Evolutionary conservation across 2,113 vertebrate species (phyloP), one percentile per base, ranked within the genome.

Genomic region (Vireo altiloquus): DNA sequence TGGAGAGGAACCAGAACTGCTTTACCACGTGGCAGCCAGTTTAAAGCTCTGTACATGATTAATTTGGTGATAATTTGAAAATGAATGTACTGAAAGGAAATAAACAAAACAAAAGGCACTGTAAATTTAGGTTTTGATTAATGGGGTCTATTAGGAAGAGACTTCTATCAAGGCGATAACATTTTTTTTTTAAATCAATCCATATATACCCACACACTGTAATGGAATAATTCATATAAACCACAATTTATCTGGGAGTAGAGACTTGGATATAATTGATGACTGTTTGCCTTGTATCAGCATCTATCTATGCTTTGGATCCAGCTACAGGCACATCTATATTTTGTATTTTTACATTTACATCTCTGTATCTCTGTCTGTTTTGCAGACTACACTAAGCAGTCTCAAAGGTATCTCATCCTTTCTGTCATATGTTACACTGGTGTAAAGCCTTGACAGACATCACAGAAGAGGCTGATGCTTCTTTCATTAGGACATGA

Each of bases 41-140:
- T 96, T 91, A 92, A 89, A 95, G 85, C 57, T 72, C 50, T 35
- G 50, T 3, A 85, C 39, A 63, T 90, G 64, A 74, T 84, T 94
- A 95, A 94, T 94, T 94, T 69, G 66, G 71, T 70, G 84, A 74
- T 91, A 95, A 94, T 94, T 89, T 86, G 75, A 91, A 95, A 95
- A 94, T 61, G 69, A 94, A 95, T 46, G 74, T 30, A 66, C 92
- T 94, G 92, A 94, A 93, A 83, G 64, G 87, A 93, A 94, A 94
- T 74, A 95, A 92, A 85, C 71, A 96, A 93, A 88, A 82, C 81
- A 74, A 77, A 92, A 95, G 56, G 47, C 79, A 88, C 74, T 89
- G 81, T 87, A 91, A 94, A 94, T 91, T 79, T 75, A 93, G 23
- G 46, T 49, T 93, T 93, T 90, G 90, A 92, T 49, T 82, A 87